A percentile compares a stretch with the other conserved stretches of the same genome.
phyloP scores from a whole-genome alignment of 2,797 vertebrate genomes.

The Onychomys torridus region DNA sequence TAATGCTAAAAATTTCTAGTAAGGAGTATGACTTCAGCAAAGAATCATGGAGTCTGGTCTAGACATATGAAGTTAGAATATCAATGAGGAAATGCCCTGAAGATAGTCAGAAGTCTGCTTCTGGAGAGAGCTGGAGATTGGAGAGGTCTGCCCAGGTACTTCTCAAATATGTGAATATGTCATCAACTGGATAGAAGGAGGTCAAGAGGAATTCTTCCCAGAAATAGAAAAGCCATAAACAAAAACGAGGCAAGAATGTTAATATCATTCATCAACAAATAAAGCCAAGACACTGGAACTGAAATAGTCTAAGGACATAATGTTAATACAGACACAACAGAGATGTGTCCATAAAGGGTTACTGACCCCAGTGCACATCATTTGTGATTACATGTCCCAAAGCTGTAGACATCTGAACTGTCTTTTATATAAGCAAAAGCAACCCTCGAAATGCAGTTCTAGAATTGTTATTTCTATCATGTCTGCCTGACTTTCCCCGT shows the following conservation, averaged over 20 bases:
- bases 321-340: neutral
- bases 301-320: neutral
- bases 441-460: neutral
- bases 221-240: neutral
- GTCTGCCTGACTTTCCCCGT: neutral
- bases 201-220: neutral
- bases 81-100: neutral
- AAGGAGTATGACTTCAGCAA: neutral
- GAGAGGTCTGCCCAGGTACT: neutral
- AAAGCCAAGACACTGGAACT: neutral
- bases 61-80: no score
- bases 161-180: slow-evolving; percentile 7
- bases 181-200: neutral
- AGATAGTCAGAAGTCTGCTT: neutral
- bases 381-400: neutral
- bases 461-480: neutral
- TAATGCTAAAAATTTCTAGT: neutral
- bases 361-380: neutral
- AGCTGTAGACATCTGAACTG: neutral
- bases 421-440: neutral
- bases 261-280: neutral
- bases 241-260: neutral
- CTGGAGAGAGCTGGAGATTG: neutral
- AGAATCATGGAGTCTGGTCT: neutral
- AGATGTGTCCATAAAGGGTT: neutral